Conservation (phyloP, 2,113 vertebrate species). For the Promerops cafer region DNA sequence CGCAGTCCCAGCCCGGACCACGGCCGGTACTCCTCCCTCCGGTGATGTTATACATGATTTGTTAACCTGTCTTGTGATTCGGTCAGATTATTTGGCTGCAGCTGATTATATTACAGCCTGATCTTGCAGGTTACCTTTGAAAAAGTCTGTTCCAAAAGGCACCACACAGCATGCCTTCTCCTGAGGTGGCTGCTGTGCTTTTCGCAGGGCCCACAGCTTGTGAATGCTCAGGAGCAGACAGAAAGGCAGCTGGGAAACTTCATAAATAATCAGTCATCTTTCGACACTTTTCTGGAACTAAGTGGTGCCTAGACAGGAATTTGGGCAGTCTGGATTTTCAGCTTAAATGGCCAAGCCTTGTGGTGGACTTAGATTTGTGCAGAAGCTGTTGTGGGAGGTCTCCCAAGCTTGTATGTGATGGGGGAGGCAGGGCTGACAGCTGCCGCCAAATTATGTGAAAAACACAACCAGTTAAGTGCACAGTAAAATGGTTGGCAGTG, state of each 20-base stretch:
- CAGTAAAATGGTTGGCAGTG: not conserved
- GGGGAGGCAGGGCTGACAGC: not conserved
- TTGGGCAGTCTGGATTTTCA: not conserved
- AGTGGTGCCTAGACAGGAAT: not conserved
- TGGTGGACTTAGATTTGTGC: not conserved
- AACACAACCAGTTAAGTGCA: not conserved
- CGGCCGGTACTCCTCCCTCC: not conserved
- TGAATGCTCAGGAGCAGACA: not conserved
- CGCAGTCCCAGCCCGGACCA: rapidly evolving
- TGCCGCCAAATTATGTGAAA: not conserved
- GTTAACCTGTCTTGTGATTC: not conserved
- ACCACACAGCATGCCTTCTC: rapidly evolving
- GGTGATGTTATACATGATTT: not conserved
- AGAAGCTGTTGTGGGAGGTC: not conserved
- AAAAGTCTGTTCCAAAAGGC: not conserved
- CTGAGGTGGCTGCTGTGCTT: not conserved
- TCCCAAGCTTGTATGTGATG: not conserved
- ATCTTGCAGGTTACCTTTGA: not conserved
- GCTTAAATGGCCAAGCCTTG: not conserved
- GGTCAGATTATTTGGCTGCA: not conserved
- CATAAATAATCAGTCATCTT: not conserved
- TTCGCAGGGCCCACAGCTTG: not conserved
- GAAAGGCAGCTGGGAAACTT: not conserved
- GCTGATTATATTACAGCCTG: not conserved
- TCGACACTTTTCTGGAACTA: not conserved